These are phyloP conservation scores for Fragum sueziense DNA, from an alignment of 2,888 invertebrate genomes.

Conservation along the genomic window DNA sequence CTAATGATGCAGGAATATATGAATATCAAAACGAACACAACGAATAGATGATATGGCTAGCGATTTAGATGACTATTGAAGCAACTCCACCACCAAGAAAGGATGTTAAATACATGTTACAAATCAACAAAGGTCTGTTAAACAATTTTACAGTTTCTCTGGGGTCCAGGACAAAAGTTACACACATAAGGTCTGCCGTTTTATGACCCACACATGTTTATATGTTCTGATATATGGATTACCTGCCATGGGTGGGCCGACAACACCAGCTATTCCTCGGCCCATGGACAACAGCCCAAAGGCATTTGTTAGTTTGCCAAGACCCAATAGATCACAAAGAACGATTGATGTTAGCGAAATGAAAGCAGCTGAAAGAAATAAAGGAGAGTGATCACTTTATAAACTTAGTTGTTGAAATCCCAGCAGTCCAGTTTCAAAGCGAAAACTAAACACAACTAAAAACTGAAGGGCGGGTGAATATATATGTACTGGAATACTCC, in stretches of 20 bases:
- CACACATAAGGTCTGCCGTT: neutral
- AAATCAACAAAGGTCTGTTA: neutral
- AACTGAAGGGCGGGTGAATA: neutral
- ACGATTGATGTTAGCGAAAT: conserved; percentile 99
- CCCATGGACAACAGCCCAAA: conserved; percentile 98
- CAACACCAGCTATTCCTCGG: conserved; percentile 96
- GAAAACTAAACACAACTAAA: neutral
- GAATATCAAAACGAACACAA: no score
- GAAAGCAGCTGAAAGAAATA: conserved; percentile 90
- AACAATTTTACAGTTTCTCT: neutral
- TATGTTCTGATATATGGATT: conserved; percentile 50
- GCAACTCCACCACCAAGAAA: neutral
- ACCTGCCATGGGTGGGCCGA: conserved; percentile 93
- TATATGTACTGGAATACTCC: neutral
- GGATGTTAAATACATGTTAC: neutral
- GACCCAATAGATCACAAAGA: conserved; percentile 96
- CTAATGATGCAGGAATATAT: no score
- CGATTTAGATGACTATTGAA: neutral
- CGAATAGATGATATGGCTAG: no score
- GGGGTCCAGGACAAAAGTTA: neutral
- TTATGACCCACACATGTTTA: neutral
- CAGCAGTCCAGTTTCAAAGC: neutral
- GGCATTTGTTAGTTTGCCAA: conserved; percentile 97
- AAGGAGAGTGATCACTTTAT: conserved; percentile 12
- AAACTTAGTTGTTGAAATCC: neutral